Conservation (phyloP, 2,888 invertebrate genomes). For the Mythimna ferrago region DNA sequence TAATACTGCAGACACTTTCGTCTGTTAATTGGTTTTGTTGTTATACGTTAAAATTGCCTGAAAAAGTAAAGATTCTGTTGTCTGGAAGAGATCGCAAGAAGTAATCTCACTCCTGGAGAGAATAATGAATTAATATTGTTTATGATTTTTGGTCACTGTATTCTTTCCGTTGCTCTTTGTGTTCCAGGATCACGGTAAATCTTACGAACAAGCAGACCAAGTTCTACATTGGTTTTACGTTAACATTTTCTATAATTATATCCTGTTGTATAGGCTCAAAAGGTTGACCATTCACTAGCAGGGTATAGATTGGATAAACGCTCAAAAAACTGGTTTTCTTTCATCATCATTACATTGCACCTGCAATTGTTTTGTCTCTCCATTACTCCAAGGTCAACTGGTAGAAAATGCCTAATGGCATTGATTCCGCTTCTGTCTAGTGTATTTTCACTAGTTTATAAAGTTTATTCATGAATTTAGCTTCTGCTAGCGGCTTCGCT, state of each 20-base stretch:
- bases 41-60: background rate
- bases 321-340: background rate
- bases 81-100: too few species aligned
- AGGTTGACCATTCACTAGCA: background rate
- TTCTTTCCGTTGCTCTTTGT: too few species aligned
- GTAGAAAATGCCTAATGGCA: background rate
- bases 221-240: background rate
- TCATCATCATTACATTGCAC: background rate
- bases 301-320: background rate
- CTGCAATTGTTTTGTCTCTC: background rate
- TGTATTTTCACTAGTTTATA: background rate
- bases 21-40: background rate
- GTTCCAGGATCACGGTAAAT: too few species aligned
- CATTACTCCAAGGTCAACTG: background rate
- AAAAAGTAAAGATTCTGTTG: too few species aligned
- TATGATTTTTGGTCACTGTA: too few species aligned
- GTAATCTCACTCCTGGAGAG: too few species aligned
- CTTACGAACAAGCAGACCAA: background rate
- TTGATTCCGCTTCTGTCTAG: background rate
- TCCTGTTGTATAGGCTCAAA: background rate
- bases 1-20: conserved; percentile 26
- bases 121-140: too few species aligned
- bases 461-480: background rate
- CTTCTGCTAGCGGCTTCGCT: too few species aligned
- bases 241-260: background rate